These are phyloP conservation scores for Acropora tenuis DNA, from an alignment of 64 coral and sea anemone genomes.

Conservation along the genomic window DNA sequence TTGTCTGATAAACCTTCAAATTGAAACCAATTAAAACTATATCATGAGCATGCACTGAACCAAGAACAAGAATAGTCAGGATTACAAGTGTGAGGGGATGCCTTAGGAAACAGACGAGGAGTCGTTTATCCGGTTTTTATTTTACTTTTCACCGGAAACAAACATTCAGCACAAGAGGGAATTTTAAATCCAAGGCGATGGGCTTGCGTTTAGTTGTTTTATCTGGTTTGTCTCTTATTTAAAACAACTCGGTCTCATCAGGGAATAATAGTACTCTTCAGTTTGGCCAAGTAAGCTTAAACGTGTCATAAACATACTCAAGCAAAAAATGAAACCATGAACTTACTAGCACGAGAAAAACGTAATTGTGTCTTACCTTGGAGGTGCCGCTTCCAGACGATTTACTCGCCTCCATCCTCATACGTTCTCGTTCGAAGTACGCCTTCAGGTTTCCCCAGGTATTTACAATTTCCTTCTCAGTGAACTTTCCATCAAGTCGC, in stretches of 20 bases:
- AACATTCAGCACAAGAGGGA: slow-evolving; percentile 6
- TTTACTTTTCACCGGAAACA: neutral
- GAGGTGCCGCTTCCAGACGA: too few relatives aligned
- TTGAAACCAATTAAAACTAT: neutral
- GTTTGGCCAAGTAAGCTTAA: neutral
- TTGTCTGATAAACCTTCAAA: slow-evolving; percentile 26
- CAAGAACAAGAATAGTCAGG: neutral
- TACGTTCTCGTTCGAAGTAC: too few relatives aligned
- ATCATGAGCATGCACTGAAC: neutral
- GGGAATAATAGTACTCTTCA: neutral
- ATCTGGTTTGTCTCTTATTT: slow-evolving; percentile 4
- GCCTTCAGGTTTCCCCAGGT: too few relatives aligned
- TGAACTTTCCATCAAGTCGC: neutral
- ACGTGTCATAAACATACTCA: neutral
- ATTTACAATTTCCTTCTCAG: too few relatives aligned
- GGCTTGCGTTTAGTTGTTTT: slow-evolving; percentile 2
- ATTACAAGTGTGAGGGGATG: neutral
- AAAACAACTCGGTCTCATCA: slow-evolving; percentile 1
- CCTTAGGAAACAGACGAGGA: too few relatives aligned
- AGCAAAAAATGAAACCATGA: too few relatives aligned
- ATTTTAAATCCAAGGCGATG: slow-evolving; percentile 2
- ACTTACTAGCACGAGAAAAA: too few relatives aligned
- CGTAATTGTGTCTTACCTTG: too few relatives aligned
- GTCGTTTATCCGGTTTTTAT: neutral
- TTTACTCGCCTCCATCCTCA: too few relatives aligned